Conservation (phyloP, 2,113 vertebrate species). For the Alces alces region DNA sequence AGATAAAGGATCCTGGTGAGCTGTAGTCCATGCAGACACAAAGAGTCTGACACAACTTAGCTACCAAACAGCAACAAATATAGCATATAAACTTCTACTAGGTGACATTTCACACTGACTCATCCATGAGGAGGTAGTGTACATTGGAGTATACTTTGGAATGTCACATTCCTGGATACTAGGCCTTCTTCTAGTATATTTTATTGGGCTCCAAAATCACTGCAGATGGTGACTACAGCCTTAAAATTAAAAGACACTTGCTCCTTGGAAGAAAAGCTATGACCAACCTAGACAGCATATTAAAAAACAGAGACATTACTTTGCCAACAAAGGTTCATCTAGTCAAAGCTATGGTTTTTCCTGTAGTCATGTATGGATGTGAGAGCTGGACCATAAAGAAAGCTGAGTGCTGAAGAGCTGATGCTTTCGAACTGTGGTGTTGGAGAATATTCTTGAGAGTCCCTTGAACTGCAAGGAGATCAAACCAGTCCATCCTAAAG, state of each 20-base stretch:
- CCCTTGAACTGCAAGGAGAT: neutral
- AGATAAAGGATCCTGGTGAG: neutral
- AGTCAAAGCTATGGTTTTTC: neutral
- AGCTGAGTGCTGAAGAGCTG: neutral
- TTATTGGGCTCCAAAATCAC: neutral
- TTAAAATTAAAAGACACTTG: neutral
- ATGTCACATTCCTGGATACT: neutral
- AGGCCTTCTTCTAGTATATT: neutral
- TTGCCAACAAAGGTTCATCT: neutral
- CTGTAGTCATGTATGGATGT: neutral
- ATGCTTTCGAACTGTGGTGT: neutral
- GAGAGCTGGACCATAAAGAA: neutral
- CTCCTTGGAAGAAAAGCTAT: neutral
- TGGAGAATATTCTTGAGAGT: neutral
- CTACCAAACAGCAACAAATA: neutral
- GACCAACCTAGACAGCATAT: neutral
- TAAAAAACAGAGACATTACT: neutral
- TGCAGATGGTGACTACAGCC: neutral
- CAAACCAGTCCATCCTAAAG: neutral
- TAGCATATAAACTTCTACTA: neutral
- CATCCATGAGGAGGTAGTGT: neutral
- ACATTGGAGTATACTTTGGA: neutral
- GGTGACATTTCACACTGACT: neutral
- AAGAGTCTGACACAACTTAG: neutral
- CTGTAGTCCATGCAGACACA: neutral